Base-by-base conservation (phyloP, 2,113 vertebrate genomes). In the Donacobius atricapilla region DNA sequence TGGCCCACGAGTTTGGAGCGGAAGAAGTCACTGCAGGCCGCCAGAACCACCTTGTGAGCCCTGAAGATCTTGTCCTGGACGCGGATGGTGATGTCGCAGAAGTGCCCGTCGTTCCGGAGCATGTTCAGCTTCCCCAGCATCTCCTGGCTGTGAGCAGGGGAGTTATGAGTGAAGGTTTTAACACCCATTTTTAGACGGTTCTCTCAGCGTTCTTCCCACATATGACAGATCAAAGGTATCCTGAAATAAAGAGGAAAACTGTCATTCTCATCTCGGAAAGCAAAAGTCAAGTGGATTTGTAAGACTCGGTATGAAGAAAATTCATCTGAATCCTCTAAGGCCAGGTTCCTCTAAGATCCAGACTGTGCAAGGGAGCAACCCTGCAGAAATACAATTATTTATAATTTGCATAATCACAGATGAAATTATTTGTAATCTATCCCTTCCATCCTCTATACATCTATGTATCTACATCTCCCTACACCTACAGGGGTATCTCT, bases 21-120 rank as follows among this genome's bases (percentile, higher is more conserved):
- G 97, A 99, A 99, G 96, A 99, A 99, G 89, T 99, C 99, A 9
- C 98, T 99, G 98, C 98, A 99, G 95, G 99, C 99, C 22, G 99
- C 99, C 96, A 99, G 96, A 30, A 99, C 99, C 95, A 99, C 98
- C 94, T 99, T 99, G 97, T 99, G 99, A 8, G 99, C 99, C 94
- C 99, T 96, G 96, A 99, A 99, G 97, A 99, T 98, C 97, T 99
- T 99, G 98, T 99, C 99, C 97, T 99, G 99, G 31, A 99, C 99
- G 30, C 99, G 98, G 92, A 99, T 99, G 94, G 99, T 99, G 96
- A 99, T 98, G 40, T 99, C 99, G 33, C 99, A 99, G 44, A 99
- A 98, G 87, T 99, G 99, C 20, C 99, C 99, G 58, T 99, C 98
- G 6, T 98, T 99, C 44, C 99, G 98, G 15, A 99, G 96, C 96